Conservation (phyloP, 2,888 invertebrate genomes). For the Hetaerina titia region DNA sequence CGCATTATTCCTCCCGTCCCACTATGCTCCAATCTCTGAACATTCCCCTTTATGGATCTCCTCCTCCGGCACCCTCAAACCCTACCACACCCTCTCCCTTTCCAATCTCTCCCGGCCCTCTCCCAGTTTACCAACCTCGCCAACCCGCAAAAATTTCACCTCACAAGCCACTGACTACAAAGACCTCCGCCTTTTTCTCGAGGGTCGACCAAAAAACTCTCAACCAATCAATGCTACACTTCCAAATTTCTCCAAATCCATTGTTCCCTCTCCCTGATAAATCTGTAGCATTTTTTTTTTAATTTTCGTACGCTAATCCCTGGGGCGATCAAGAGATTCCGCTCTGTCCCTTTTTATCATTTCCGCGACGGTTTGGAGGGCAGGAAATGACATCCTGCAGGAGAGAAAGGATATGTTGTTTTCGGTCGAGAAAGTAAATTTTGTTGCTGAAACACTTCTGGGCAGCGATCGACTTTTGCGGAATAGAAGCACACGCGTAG, state of each 20-base stretch:
- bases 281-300: conserved; percentile 22
- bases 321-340: background rate
- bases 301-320: conserved; percentile 9
- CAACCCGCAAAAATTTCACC: background rate
- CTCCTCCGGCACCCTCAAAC: background rate
- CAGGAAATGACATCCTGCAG: background rate
- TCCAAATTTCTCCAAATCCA: conserved; percentile 13
- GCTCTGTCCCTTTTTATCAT: background rate
- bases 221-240: background rate
- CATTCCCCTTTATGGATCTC: background rate
- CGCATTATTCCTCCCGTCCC: conserved; percentile 18
- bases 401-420: background rate
- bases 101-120: background rate
- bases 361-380: background rate
- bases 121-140: background rate
- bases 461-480: background rate
- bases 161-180: background rate
- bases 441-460: background rate
- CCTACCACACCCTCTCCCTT: background rate
- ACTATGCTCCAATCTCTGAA: background rate
- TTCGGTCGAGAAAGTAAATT: background rate
- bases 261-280: conserved; percentile 2
- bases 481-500: background rate
- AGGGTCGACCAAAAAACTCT: background rate
- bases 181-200: background rate